Evolutionary conservation across 2,888 invertebrate genomes (phyloP).

Genomic region (Caenorhabditis sp.): DNA sequence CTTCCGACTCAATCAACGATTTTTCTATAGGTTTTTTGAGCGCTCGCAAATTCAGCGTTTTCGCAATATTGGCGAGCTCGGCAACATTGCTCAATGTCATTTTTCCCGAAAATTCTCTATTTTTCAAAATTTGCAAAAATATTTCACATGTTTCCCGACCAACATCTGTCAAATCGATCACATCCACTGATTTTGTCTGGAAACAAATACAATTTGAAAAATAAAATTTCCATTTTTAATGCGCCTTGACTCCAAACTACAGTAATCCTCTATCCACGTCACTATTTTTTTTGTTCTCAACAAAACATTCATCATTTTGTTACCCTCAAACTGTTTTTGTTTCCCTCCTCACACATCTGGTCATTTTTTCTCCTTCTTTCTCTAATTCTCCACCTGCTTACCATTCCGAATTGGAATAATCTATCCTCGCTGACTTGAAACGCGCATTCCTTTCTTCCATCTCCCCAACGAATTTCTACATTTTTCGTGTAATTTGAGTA

Average conservation of each 20-base stretch:
- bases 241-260: no score
- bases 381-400: constrained; percentile 2
- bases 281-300: neutral
- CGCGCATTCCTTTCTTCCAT: neutral
- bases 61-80: neutral
- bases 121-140: neutral
- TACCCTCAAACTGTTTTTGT: constrained; percentile 1
- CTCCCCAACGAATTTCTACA: neutral
- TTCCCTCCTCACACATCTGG: constrained; percentile 3
- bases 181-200: neutral
- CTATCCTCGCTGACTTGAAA: neutral
- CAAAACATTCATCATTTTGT: neutral
- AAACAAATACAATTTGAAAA: neutral
- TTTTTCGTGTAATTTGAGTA: neutral
- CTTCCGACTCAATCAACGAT: neutral
- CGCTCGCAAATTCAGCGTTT: neutral
- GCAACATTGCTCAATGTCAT: neutral
- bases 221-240: neutral
- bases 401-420: neutral
- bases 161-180: constrained; percentile 1
- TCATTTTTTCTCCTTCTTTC: neutral
- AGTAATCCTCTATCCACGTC: neutral
- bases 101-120: neutral
- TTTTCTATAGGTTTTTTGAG: neutral
- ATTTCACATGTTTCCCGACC: neutral